Evolutionary conservation across 1,140 invertebrate species (phyloP).

Genomic region (Oncopodura yosiiana): DNA sequence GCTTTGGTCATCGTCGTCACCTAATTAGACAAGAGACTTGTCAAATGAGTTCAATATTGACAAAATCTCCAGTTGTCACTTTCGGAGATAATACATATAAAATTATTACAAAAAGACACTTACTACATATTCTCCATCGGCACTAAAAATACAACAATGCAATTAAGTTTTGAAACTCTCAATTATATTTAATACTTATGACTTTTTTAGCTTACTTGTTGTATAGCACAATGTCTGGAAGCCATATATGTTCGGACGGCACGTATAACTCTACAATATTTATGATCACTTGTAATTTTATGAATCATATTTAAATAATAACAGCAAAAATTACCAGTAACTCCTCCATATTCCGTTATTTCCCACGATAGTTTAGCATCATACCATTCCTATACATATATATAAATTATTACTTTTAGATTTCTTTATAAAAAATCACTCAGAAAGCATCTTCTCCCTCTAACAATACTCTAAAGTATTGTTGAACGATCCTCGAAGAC

Average conservation of each 20-base stretch:
- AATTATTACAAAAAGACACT: no score
- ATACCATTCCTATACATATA: slow-evolving; percentile 73
- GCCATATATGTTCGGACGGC: slow-evolving; percentile 85
- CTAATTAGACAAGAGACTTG: no score
- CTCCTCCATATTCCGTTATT: slow-evolving; percentile 86
- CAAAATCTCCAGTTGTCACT: no score
- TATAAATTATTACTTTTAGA: no score
- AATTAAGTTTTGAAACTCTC: neutral
- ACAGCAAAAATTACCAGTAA: no score
- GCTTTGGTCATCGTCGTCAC: slow-evolving; percentile 97
- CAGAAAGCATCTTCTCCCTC: no score
- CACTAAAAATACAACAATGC: slow-evolving; percentile 49
- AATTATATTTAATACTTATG: neutral
- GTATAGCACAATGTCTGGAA: slow-evolving; percentile 93
- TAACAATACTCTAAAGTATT: slow-evolving; percentile 43
- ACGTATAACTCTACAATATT: slow-evolving; percentile 88
- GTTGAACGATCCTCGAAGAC: no score
- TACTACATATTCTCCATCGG: slow-evolving; percentile 97
- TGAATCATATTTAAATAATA: no score
- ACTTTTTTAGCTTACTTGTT: slow-evolving; percentile 59
- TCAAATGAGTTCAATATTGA: no score
- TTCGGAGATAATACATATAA: no score
- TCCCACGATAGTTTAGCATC: slow-evolving; percentile 97
- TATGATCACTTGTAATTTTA: no score
- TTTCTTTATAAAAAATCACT: no score